Percentiles rank a stretch among this genome's conserved stretches.
phyloP scores from a whole-genome alignment of 2,113 vertebrate species.

The Serinus canaria region DNA sequence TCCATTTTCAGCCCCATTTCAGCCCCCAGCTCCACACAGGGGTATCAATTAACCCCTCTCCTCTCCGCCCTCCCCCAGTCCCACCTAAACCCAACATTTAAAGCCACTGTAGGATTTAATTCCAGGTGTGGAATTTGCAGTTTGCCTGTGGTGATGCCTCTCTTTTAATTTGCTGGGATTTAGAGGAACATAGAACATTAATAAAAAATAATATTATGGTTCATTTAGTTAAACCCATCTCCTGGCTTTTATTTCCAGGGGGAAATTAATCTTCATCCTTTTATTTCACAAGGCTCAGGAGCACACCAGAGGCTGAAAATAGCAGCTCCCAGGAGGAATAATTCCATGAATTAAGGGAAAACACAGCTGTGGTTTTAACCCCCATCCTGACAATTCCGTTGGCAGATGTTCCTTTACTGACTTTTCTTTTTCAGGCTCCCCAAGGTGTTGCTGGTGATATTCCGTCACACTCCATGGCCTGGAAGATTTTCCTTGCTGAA shows the following conservation, averaged over 20 bases:
- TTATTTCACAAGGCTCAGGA: neutral
- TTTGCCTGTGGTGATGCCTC: neutral
- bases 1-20: neutral
- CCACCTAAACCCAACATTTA: neutral
- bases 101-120: neutral
- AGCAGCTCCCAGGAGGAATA: neutral
- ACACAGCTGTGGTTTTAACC: neutral
- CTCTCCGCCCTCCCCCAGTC: neutral
- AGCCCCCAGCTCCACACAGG: accelerated
- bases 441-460: neutral
- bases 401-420: neutral
- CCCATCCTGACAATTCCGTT: neutral
- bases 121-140: neutral
- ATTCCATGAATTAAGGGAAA: neutral
- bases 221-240: neutral
- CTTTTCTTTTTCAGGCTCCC: neutral
- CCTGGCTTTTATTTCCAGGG: neutral
- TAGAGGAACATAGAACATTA: accelerated
- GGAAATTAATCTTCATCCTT: slow-evolving; percentile 17
- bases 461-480: neutral
- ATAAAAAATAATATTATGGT: neutral
- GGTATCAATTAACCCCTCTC: neutral
- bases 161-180: neutral
- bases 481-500: too few relatives aligned
- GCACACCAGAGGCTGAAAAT: neutral